These are phyloP conservation scores for Endotricha flammealis DNA, from an alignment of 2,888 invertebrate genomes.

Conservation along the genomic window DNA sequence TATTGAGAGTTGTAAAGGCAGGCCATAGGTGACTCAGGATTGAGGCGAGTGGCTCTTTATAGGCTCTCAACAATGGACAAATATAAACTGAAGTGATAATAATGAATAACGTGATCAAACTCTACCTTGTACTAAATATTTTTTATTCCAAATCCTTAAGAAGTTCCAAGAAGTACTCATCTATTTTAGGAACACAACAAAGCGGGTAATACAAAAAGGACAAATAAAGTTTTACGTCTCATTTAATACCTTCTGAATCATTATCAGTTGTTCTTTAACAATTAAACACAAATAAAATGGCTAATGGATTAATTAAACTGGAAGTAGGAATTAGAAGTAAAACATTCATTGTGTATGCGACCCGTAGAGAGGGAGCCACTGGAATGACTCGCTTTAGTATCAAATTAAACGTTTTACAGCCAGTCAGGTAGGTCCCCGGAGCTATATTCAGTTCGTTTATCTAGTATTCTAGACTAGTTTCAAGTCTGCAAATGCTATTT, in stretches of 20 bases:
- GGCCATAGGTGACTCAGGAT: no score
- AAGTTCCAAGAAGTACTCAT: no score
- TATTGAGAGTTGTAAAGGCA: no score
- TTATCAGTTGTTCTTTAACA: conserved; percentile 1
- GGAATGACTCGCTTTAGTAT: conserved; percentile 14
- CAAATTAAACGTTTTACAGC: conserved; percentile 31
- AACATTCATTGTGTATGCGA: conserved; percentile 1
- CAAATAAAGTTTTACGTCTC: background rate
- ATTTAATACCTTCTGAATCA: background rate
- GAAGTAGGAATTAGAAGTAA: conserved; percentile 1
- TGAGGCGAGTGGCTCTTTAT: no score
- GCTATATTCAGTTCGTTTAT: conserved; percentile 44
- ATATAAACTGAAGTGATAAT: no score
- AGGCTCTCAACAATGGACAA: no score
- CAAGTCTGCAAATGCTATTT: conserved; percentile 8
- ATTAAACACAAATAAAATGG: conserved; percentile 7
- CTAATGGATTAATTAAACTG: conserved; percentile 4
- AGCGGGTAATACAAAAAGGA: no score
- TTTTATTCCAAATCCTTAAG: no score
- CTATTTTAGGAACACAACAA: no score
- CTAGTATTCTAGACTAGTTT: conserved; percentile 39
- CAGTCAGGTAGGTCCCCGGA: conserved; percentile 33
- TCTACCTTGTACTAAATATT: no score
- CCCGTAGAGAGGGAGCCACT: background rate
- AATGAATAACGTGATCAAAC: no score